A percentile compares a stretch with the other conserved stretches of the same genome.
Evolutionary conservation across 2,113 vertebrate species (phyloP).

Genomic region (Oreotrochilus melanogaster): DNA sequence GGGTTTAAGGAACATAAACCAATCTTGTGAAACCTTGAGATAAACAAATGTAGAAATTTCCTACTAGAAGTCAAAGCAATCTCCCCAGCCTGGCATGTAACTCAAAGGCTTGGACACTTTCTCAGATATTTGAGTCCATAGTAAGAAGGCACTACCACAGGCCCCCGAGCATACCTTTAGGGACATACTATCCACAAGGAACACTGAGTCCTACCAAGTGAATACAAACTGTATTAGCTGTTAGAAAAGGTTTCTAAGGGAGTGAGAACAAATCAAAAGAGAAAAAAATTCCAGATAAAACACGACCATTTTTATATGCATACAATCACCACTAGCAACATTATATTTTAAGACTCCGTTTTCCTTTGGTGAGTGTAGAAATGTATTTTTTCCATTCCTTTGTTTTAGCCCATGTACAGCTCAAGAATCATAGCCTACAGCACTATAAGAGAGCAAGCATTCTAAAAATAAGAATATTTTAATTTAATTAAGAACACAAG

Average conservation of each 20-base stretch:
- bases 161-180: not conserved
- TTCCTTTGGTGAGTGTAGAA: not conserved
- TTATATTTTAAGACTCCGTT: not conserved
- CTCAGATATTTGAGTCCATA: not conserved
- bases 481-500: not conserved
- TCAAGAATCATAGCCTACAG: not conserved
- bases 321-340: not conserved
- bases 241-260: not conserved
- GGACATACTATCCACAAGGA: not conserved
- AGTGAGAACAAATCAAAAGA: not conserved
- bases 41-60: not conserved
- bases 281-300: not conserved
- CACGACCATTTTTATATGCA: rapidly evolving
- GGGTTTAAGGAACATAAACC: not conserved
- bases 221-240: not conserved
- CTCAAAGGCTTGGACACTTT: not conserved
- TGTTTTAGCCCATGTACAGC: not conserved
- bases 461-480: not conserved
- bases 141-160: not conserved
- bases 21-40: not conserved
- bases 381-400: not conserved
- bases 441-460: not conserved
- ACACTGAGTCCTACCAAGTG: rapidly evolving
- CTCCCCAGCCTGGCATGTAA: not conserved
- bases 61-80: not conserved